Evolutionary conservation across 2,113 vertebrate genomes (phyloP).

Genomic region (Pituophis catenifer): DNA sequence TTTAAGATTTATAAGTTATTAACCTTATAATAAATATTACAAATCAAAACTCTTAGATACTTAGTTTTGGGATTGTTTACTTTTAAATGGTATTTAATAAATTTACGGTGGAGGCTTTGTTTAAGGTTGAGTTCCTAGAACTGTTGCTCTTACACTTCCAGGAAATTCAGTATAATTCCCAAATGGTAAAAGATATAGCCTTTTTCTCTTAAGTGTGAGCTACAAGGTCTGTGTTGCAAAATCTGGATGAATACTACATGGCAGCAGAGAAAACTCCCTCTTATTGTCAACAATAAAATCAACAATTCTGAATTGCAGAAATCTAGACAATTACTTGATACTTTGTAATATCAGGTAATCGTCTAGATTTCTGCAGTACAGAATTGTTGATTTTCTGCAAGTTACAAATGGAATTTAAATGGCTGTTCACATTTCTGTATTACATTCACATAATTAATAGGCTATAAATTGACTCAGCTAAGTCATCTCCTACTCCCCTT

Average conservation of each 20-base stretch:
- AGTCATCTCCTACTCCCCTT: neutral
- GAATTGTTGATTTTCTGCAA: neutral
- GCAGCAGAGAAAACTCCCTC: neutral
- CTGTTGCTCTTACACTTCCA: neutral
- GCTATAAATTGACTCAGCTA: neutral
- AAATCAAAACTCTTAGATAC: neutral
- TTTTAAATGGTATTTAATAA: neutral
- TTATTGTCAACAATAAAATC: neutral
- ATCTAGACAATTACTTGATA: neutral
- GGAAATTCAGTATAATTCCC: neutral
- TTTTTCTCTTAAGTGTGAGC: neutral
- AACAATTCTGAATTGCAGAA: neutral
- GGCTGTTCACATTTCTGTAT: neutral
- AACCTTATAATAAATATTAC: neutral
- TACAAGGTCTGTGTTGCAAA: neutral
- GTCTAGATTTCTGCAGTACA: neutral
- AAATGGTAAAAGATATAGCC: neutral
- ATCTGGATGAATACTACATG: neutral
- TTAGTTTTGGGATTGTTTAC: neutral
- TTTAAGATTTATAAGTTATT: no score
- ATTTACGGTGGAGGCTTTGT: neutral
- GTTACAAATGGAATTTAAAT: neutral
- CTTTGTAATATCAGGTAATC: neutral
- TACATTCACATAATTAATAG: neutral
- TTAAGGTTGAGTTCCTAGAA: neutral